Conservation (phyloP, 2,113 vertebrate species). For the Heterochromis multidens region DNA sequence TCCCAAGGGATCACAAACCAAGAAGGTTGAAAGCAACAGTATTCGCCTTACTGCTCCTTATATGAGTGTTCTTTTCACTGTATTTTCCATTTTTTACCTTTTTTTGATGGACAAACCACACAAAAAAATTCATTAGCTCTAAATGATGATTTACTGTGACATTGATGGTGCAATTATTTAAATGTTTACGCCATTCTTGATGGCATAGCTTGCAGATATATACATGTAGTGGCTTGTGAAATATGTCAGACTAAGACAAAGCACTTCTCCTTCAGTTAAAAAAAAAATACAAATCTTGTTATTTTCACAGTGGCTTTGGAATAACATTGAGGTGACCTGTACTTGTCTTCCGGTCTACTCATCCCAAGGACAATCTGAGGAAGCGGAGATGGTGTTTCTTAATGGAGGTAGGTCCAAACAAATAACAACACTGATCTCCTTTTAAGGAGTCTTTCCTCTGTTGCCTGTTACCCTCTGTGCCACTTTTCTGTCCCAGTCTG, state of each 20-base stretch:
- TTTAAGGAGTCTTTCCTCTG: slow-evolving; percentile 41
- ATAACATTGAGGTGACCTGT: background rate
- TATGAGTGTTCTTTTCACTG: too few species aligned
- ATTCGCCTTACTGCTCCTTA: too few species aligned
- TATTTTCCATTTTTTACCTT: background rate
- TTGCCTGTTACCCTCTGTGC: background rate
- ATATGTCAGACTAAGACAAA: background rate
- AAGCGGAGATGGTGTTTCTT: slow-evolving; percentile 37
- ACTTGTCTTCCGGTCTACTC: slow-evolving; percentile 12
- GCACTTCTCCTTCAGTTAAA: background rate
- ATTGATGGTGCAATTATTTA: background rate
- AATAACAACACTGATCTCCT: slow-evolving; percentile 45
- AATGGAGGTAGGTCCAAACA: background rate
- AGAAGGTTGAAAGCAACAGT: too few species aligned
- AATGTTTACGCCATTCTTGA: background rate
- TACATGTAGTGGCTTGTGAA: background rate
- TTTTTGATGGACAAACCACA: background rate
- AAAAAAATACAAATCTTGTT: background rate
- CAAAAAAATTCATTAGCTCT: background rate
- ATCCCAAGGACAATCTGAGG: slow-evolving; percentile 53
- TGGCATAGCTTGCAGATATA: background rate
- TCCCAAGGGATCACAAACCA: too few species aligned
- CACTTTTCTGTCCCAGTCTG: background rate
- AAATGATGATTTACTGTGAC: background rate
- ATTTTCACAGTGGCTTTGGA: background rate